Evolutionary conservation across 2,888 invertebrate species (phyloP).

Genomic region (Crocallis elinguaria): DNA sequence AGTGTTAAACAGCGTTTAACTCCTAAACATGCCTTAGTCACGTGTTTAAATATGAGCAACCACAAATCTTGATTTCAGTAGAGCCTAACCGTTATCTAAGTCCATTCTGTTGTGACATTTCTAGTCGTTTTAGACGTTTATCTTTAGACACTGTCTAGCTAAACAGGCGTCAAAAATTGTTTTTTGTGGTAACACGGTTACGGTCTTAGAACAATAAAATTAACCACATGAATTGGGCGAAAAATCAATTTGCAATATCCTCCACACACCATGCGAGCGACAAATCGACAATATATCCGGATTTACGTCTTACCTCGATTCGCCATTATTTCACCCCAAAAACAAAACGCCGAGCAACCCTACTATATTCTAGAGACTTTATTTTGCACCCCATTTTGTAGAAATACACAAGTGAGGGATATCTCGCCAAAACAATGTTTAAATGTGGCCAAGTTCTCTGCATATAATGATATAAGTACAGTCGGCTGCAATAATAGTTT

Average conservation of each 20-base stretch:
- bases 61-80: too few species aligned
- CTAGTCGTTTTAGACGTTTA: too few species aligned
- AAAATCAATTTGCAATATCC: slow-evolving; percentile 10
- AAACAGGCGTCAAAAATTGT: not conserved
- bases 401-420: not conserved
- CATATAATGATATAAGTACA: too few species aligned
- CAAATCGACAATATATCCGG: not conserved
- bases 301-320: slow-evolving; percentile 14
- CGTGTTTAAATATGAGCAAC: too few species aligned
- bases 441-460: too few species aligned
- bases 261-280: slow-evolving; percentile 4
- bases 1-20: too few species aligned
- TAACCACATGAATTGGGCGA: not conserved
- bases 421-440: too few species aligned
- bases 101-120: too few species aligned
- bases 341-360: slow-evolving; percentile 28
- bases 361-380: slow-evolving; percentile 1
- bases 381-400: not conserved
- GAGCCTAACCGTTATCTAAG: too few species aligned
- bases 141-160: too few species aligned
- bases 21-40: too few species aligned
- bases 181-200: not conserved
- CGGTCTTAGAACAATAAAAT: not conserved
- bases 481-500: too few species aligned
- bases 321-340: slow-evolving; percentile 11